These are phyloP conservation scores for Anadara kagoshimensis DNA, from an alignment of 1,140 invertebrate species.

Conservation along the genomic window DNA sequence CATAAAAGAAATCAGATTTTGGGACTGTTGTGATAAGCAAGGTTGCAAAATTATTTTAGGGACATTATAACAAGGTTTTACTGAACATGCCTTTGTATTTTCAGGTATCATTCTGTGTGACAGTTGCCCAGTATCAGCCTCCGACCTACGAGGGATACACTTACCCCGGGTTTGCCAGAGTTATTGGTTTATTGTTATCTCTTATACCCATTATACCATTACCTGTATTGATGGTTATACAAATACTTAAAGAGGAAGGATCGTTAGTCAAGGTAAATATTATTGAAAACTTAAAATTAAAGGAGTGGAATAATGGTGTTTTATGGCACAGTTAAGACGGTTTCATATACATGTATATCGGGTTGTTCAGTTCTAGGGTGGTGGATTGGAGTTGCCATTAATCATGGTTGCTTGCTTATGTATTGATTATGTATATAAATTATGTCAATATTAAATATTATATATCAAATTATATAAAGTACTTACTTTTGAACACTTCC, in stretches of 20 bases:
- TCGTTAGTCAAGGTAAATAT: slow-evolving; percentile 33
- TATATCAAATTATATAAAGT: no score
- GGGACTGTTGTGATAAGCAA: no score
- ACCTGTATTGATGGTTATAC: slow-evolving; percentile 51
- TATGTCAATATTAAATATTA: no score
- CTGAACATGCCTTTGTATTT: slow-evolving; percentile 59
- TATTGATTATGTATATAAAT: no score
- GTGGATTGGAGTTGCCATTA: background rate
- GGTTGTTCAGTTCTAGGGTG: background rate
- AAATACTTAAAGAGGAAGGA: slow-evolving; percentile 33
- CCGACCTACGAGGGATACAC: slow-evolving; percentile 56
- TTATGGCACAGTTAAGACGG: background rate
- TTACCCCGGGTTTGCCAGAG: slow-evolving; percentile 53
- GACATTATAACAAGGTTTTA: no score
- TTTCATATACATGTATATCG: background rate
- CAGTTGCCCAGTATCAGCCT: slow-evolving; percentile 79
- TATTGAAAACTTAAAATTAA: background rate
- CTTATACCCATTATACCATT: slow-evolving; percentile 61
- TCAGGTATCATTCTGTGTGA: slow-evolving; percentile 83
- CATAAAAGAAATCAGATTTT: no score
- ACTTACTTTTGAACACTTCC: no score
- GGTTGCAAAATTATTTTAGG: no score
- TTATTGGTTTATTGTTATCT: slow-evolving; percentile 52
- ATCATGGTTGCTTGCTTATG: no score
- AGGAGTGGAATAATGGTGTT: background rate